A percentile compares a stretch with the other conserved stretches of the same genome.
phyloP scores from a whole-genome alignment of 92 coral and sea anemone genomes.

The Siderastrea radians region DNA sequence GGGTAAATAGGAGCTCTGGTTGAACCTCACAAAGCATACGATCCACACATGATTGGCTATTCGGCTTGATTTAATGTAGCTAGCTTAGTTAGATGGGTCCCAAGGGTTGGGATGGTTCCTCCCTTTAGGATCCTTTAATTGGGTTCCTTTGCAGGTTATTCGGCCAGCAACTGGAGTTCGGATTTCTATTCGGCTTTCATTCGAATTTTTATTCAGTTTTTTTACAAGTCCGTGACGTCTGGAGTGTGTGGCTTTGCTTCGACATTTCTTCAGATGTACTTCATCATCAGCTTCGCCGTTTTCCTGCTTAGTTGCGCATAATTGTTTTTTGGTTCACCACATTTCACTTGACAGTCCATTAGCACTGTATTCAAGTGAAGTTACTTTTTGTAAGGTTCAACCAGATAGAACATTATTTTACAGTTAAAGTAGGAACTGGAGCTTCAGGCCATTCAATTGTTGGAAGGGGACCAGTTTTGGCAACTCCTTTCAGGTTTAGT shows the following conservation, averaged over 20 bases:
- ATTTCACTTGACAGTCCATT: background rate
- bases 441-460: constrained; percentile 1
- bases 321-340: background rate
- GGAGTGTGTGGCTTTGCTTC: background rate
- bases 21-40: constrained; percentile 21
- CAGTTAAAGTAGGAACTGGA: background rate
- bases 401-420: background rate
- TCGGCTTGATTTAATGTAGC: constrained; percentile 31
- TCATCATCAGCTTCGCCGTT: background rate
- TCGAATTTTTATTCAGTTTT: background rate
- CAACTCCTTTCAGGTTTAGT: background rate
- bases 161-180: background rate
- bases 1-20: constrained; percentile 6
- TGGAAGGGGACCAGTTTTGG: too few relatives aligned
- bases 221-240: background rate
- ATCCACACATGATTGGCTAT: background rate
- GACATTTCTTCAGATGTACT: background rate
- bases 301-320: constrained; percentile 26
- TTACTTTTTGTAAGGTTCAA: constrained; percentile 16
- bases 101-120: constrained; percentile 12
- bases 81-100: constrained; percentile 9
- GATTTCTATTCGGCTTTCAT: background rate
- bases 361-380: constrained; percentile 17
- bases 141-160: constrained; percentile 31
- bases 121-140: constrained; percentile 8